Conservation (phyloP, 2,888 invertebrate genomes). For the Hydropsyche betteni region DNA sequence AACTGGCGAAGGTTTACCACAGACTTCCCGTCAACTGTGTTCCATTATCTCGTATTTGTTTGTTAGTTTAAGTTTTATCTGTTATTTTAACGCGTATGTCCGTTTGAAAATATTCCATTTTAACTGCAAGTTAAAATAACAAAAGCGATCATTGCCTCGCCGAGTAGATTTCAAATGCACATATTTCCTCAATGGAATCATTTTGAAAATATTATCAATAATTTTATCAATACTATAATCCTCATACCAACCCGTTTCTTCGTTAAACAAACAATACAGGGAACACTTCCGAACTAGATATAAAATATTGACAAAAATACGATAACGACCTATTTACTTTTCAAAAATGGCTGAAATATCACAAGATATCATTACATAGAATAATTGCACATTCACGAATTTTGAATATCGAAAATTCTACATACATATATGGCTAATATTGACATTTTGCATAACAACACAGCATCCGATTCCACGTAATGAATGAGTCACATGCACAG, state of each 20-base stretch:
- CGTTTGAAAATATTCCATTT: background rate
- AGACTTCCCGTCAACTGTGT: constrained; percentile 1
- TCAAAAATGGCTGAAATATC: too few species aligned
- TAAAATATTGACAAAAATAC: too few species aligned
- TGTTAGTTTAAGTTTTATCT: constrained; percentile 12
- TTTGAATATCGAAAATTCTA: background rate
- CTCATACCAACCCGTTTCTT: too few species aligned
- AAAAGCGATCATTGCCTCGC: background rate
- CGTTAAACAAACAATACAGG: too few species aligned
- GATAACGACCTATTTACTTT: too few species aligned
- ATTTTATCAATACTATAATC: too few species aligned
- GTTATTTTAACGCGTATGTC: background rate
- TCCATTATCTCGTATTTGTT: background rate
- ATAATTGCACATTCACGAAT: too few species aligned
- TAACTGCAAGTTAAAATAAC: background rate
- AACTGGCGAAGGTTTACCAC: background rate
- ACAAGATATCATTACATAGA: too few species aligned
- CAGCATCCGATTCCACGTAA: background rate
- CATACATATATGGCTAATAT: background rate
- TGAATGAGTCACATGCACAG: background rate
- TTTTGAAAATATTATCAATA: background rate
- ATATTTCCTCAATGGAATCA: background rate
- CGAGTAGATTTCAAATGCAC: background rate
- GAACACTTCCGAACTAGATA: too few species aligned
- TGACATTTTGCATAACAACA: background rate